Evolutionary conservation across 2,888 invertebrate genomes (phyloP), one percentile per base, ranked within the genome.

Genomic region (Cheilosia impressa): DNA sequence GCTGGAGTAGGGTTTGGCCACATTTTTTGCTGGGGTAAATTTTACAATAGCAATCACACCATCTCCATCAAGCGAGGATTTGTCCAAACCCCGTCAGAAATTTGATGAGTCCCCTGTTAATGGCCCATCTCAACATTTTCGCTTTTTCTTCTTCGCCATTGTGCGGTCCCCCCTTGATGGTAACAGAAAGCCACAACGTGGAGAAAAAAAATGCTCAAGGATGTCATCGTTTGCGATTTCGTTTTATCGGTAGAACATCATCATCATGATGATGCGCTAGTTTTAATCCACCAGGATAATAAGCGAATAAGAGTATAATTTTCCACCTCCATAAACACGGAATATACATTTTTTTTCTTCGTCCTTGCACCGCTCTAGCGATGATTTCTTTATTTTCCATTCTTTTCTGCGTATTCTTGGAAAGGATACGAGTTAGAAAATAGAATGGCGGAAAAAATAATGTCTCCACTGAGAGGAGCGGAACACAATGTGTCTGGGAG

Each of bases 301-400:
- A 87, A 87, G 88, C 87, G 87, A 82, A 88, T 88, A 89, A 90
- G 89, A 90, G 88, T 89, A 89, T 89, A 88, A 91, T 90, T 90
- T 90, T 90, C 89, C 89, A 89, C 89, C 87, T 89, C 89, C 87
- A 87, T 89, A 87, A 87, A 82, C 88, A 88, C 73, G 76, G 88
- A 88, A 87, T 88, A 87, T 88, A 80, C 71, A 31, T 45, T 50
- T 58, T 45, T 63, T 57, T 47, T 47, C 10, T 60, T 50, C 15
- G 43, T 41, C n/a, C 43, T 34, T 13, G 45, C 43, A 9, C 17
- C 31, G 43, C 43, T 45, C 62, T 63, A 43, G 27, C 27, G 73
- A 55, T 63, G 62, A 62, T 62, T 73, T 72, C 53, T 52, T 62
- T 41, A 62, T 63, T 63, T 62, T 73, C n/a, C 38, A 52, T 72